Base-by-base conservation (phyloP, 2,113 vertebrate species). In the Axis porcinus region DNA sequence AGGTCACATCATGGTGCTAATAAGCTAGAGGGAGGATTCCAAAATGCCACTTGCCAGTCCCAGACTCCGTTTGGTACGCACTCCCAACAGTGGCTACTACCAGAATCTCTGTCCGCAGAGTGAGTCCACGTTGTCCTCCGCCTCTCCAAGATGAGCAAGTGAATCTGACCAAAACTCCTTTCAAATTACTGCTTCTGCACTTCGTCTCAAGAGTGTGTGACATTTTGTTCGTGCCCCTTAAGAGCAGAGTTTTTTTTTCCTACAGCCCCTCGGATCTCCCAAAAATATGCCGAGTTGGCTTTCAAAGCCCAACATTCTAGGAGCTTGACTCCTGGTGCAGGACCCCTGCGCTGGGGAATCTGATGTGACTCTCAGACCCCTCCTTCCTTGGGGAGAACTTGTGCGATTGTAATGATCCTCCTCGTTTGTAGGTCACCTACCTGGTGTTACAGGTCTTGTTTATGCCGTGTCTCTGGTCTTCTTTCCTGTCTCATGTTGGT, bases 111-210 rank as follows among this genome's bases (percentile, higher is more conserved):
- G 45, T 50, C 45, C 1, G 0, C 45, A 81, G 45, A 10, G 9
- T 21, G 16, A 81, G 78, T 33, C 17, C 5, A 3, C 0, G 0
- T 52, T 52, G 47, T 19, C 78, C 47, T 47, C 47, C 5, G 1
- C 78, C 28, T 81, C 78, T 52, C 47, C 78, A 81, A 50, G 78
- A 81, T 3, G 28, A 81, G 45, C 28, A 50, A 17, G 45, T 8
- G 16, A 30, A 15, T 50, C 45, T 50, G 78, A 50, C 45, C 78
- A 16, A 81, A 45, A 30, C 16, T 33, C 9, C 45, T 81, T 50
- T 50, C 16, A 33, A 81, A 81, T 50, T 3, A 50, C 45, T 50
- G 16, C 45, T 33, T 50, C 78, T 33, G 45, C 78, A 47, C 45
- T 81, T 45, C 4, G 8, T 50, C 78, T 33, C 78, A 33, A 81